Evolutionary conservation across 1,140 invertebrate species (phyloP).

Genomic region (Lordiphosa clarofinis): DNA sequence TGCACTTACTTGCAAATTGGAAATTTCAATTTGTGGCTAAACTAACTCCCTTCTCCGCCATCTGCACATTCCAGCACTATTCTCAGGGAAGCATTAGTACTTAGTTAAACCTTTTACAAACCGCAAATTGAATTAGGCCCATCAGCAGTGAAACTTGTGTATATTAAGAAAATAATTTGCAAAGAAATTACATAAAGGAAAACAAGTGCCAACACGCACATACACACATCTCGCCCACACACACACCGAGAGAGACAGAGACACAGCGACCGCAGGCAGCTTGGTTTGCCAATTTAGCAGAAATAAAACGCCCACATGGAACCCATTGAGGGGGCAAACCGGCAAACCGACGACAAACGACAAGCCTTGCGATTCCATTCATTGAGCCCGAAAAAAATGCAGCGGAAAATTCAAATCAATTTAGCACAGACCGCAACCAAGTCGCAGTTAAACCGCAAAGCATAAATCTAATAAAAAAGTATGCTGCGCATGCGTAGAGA

Average conservation of each 20-base stretch:
- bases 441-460: conserved; percentile 13
- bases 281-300: conserved; percentile 70
- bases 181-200: conserved; percentile 74
- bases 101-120: conserved; percentile 30
- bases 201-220: conserved; percentile 58
- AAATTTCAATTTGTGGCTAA: conserved; percentile 51
- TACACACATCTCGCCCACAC: conserved; percentile 7
- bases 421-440: conserved; percentile 55
- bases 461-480: conserved; percentile 53
- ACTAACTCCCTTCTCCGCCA: conserved; percentile 13
- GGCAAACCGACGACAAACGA: conserved; percentile 40
- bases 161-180: conserved; percentile 63
- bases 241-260: too few species aligned
- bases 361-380: conserved; percentile 32
- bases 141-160: conserved; percentile 27
- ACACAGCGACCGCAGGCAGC: conserved; percentile 28
- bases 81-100: conserved; percentile 36
- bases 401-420: conserved; percentile 71
- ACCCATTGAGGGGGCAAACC: conserved; percentile 64
- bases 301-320: conserved; percentile 72
- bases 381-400: conserved; percentile 36
- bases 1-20: conserved; percentile 19
- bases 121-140: conserved; percentile 69
- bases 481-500: conserved; percentile 36
- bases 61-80: conserved; percentile 21